Evolutionary conservation across 92 coral and sea anemone genomes (phyloP), one percentile per base, ranked within the genome.

Genomic region (Heteractis magnifica): DNA sequence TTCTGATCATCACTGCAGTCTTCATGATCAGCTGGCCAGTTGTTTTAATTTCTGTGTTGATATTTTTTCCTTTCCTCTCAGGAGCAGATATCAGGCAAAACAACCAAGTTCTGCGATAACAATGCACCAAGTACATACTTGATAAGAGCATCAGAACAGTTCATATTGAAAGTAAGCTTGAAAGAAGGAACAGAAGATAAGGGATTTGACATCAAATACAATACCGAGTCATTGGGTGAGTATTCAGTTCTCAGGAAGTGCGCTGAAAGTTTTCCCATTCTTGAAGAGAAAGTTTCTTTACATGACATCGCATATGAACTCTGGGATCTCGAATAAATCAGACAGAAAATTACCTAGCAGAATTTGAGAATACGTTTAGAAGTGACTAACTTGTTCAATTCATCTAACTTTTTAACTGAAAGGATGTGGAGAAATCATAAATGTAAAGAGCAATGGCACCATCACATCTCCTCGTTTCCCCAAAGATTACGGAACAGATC

Each of bases 401-500:
- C 14, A 52, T 55, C 51, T 20, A 62, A 12, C 53, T 12, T 59
- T 71, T 78, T 72, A 18, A n/a, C 23, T 62, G 53, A 14, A 21
- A 93, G 97, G 97, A 8, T 93, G 97, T 85, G 97, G 97, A 4
- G 87, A 82, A 65, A 80, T 91, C 58, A 78, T 93, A 14, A 65
- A 82, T 11, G 88, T 89, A 10, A 26, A 49, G 0, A 49, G 49
- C 12, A 49, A 58, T 50, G 91, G 89, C 18, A 75, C 64, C 16
- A 71, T 93, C 70, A 71, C 88, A 18, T 93, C 97, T n/a, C 97
- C 97, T 49, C 78, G 83, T 48, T 89, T 84, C 65, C 97, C 97
- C 2, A 59, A 56, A 16, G 9, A 82, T 9, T 91, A 93, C 53
- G 81, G 78, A 51, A 83, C 88, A 59, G 88, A 83, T 11, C 91